Base-by-base conservation (phyloP, 1,140 invertebrate genomes). In the Hylaeus volcanicus region DNA sequence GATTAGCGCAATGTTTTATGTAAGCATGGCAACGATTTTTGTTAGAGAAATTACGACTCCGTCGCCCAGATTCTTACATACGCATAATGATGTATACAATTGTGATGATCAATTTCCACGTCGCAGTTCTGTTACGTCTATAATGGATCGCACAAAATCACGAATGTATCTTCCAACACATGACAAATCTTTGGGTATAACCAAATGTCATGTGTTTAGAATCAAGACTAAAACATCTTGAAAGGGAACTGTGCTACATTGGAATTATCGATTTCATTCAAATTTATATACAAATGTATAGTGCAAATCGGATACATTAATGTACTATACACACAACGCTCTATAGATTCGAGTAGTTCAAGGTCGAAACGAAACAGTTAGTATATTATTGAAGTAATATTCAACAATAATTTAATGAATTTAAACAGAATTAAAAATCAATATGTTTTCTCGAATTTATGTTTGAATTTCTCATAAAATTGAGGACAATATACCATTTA, bases 61-160 rank as follows among this genome's bases (percentile, higher is more conserved):
- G 39, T 75, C 43, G 65, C 65, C 53, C 9, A 51, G 45, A 15
- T 63, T 37, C n/a, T 63, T 48, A 58, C 43, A 71, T 12, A 37
- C n/a, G 37, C 39, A 12, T 41, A 53, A 71, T 8, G 12, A 78
- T 37, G 5, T 72, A 72, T 15, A 41, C 37, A 69, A 26, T 51
- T 43, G 45, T 71, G 51, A 26, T 43, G 45, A 70, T 26, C 4
- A 60, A 78, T 77, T 4, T 3, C 4, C 9, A 61, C n/a, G 43
- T 71, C 63, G n/a, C n/a, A 53, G 39, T 71, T 70, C 61, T 61
- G 37, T 78, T 78, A 37, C 2, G 26, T 58, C 3, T 11, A 45
- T 77, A 3, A 41, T 39, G 41, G 5, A 74, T 74, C 51, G 60
- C 70, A 73, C 77, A 79, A 73, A 79, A 73, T 71, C 37, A 41